Evolutionary conservation across 2,113 vertebrate species (phyloP), one percentile per base, ranked within the genome.

Genomic region (Phycodurus eques): DNA sequence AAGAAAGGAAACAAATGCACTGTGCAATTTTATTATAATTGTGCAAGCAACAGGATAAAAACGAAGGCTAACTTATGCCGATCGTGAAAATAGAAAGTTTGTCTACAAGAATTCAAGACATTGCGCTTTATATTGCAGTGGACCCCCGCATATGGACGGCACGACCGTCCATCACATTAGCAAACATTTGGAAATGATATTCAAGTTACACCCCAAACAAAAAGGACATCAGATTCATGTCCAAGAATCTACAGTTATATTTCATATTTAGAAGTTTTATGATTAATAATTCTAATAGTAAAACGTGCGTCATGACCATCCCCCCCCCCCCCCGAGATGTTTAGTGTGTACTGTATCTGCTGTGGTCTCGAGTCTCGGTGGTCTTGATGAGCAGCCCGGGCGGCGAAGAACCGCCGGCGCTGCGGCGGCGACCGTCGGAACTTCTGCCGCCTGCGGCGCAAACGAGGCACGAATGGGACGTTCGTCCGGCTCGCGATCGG

Each of bases 321-420:
- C n/a, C 27, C 27, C 27, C 27, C 1, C 27, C 27, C 1, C 27
- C 27, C 27, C 27, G 35, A 39, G 35, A 39, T 39, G 71, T 12
- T 61, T 31, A 71, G 69, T n/a, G 83, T 20, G 64, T 72, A 77
- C 83, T 92, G 88, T 86, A 91, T 88, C 90, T 85, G 80, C 57
- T 85, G 81, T 31, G 87, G 67, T 92, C 90, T 80, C 86, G 76
- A 77, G 82, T 87, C 87, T 94, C 92, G 0, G 89, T 92, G 0
- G 88, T 93, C 85, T 93, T 94, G 62, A 94, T 92, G 71, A 93
- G 89, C 77, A 93, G 73, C 54, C 88, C 92, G 0, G 90, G 83
- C 61, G 82, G 80, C n/a, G 88, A 83, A 76, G 90, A 92, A 80
- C 77, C 70, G 87, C 78, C 85, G 6, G 67, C 43, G 69, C 67